Base-by-base conservation (phyloP, 1,140 invertebrate species). In the Dendrolimus punctatus region DNA sequence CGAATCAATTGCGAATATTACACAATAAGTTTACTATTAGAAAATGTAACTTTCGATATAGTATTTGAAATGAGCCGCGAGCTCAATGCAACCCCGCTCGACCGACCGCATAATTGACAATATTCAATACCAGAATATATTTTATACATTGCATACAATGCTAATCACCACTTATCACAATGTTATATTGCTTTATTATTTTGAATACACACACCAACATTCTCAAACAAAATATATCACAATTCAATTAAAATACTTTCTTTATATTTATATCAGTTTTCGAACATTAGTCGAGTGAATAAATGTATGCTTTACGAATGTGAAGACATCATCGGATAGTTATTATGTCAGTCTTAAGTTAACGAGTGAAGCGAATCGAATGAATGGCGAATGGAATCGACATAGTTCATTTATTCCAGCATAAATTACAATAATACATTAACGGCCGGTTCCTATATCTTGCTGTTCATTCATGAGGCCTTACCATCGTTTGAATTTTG, bases 141-240 rank as follows among this genome's bases (percentile, higher is more conserved):
- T 73, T 60, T 60, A 58, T 68, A 60, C 66, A 66, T 62, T 66
- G 60, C 73, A 68, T 71, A 80, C 70, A 76, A 71, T 72, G 71
- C 66, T 76, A 73, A 68, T 64, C 60, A 68, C 69, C 75, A 81
- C 62, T 66, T 85, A 85, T 85, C 82, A 85, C 82, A 85, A 80
- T 68, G 66, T 85, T 85, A 85, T 23, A 23, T 85, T 85, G 82
- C 82, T 85, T 82, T 23, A 23, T 23, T 23, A 23, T 23, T 77
- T 74, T 70, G 72, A 74, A 82, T 71, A 84, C 72, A 78, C 62
- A 59, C 73, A 73, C 50, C 64, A 74, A 74, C 71, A 77, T 74
- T 45, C 45, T 76, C 68, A 65, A 62, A 62, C 58, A 62, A 60
- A 55, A 58, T 54, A 73, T 85, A 84, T 82, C 81, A 85, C 81